Percentiles rank a stretch among this genome's conserved stretches.
These are phyloP conservation scores for Machaerirhynchus nigripectus DNA, from an alignment of 2,113 vertebrate species.

Conservation along the genomic window DNA sequence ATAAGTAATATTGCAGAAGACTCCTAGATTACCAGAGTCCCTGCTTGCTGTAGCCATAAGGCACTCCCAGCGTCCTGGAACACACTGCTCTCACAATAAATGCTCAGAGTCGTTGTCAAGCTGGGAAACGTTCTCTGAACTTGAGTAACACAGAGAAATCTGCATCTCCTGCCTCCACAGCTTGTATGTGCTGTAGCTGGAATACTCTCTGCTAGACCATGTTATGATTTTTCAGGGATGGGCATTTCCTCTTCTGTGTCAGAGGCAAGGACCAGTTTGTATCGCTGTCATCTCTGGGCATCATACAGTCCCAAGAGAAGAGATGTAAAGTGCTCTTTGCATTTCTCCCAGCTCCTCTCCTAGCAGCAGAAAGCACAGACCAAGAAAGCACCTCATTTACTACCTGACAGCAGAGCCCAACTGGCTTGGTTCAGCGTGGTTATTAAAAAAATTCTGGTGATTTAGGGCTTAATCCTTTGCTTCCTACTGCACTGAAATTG, in stretches of 20 bases:
- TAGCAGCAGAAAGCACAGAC: background rate
- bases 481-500: background rate
- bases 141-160: background rate
- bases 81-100: background rate
- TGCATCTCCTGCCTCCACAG: background rate
- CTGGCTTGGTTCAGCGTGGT: background rate
- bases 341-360: background rate
- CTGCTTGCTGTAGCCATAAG: background rate
- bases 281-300: background rate
- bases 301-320: background rate
- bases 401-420: background rate
- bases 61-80: background rate
- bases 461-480: background rate
- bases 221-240: background rate
- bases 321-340: background rate
- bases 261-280: background rate
- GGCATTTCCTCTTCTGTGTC: background rate
- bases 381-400: background rate
- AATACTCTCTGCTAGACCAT: background rate
- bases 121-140: background rate
- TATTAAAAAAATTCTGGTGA: background rate
- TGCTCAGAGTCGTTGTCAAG: background rate
- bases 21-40: background rate
- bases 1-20: background rate
- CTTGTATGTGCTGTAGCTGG: accelerated